Percentiles rank a stretch among this genome's conserved stretches.
phyloP scores from a whole-genome alignment of 2,113 vertebrate species.

The Melierax canorus region DNA sequence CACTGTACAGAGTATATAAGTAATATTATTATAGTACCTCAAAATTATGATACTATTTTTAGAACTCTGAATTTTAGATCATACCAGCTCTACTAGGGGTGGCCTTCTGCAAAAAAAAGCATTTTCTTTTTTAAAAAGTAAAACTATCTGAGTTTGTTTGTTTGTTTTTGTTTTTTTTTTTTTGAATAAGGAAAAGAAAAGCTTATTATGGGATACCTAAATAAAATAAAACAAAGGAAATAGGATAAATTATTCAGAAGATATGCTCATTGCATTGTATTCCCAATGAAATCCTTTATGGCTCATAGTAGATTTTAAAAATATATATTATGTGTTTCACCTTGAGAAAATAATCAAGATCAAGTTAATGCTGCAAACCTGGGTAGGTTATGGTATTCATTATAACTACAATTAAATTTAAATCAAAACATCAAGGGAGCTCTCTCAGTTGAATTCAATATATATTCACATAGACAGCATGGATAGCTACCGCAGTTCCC shows the following conservation, averaged over 20 bases:
- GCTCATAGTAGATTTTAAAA: not conserved
- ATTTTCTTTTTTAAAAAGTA: no score
- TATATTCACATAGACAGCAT: not conserved
- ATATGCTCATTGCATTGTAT: not conserved
- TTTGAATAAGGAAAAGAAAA: not conserved
- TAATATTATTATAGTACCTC: not conserved
- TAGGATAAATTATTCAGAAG: not conserved
- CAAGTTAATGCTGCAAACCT: not conserved
- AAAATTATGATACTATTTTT: not conserved
- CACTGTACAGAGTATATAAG: not conserved
- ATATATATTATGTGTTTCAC: not conserved
- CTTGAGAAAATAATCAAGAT: slow-evolving; percentile 29
- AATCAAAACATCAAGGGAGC: not conserved
- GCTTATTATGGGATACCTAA: not conserved
- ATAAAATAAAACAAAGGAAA: not conserved
- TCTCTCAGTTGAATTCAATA: not conserved
- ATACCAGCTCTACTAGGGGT: not conserved
- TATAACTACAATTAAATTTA: slow-evolving; percentile 36
- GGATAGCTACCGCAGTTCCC: no score
- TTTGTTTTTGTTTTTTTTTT: not conserved
- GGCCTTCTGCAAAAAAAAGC: not conserved
- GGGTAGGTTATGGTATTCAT: not conserved
- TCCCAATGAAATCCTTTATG: not conserved
- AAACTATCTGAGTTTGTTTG: not conserved
- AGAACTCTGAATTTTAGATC: not conserved